phyloP scores from a whole-genome alignment of 2,113 vertebrate species.

The Dascyllus trimaculatus region DNA sequence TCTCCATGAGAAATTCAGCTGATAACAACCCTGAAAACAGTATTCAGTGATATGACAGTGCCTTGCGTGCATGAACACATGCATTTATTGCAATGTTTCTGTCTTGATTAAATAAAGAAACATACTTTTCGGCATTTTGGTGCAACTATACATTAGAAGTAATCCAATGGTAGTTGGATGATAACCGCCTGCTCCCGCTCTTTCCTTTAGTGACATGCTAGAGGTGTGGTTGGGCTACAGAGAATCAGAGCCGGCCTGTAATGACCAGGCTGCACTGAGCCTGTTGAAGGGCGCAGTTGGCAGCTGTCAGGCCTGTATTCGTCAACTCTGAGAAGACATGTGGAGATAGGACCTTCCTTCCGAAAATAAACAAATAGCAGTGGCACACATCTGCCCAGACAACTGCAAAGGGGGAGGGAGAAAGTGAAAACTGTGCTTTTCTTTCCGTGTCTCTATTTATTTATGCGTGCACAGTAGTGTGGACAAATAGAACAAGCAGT shows the following conservation, averaged over 20 bases:
- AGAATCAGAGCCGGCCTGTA: slow-evolving; percentile 1
- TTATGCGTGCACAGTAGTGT: slow-evolving; percentile 18
- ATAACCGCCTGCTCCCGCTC: not conserved
- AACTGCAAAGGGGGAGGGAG: slow-evolving; percentile 27
- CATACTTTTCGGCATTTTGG: not conserved
- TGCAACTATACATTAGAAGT: not conserved
- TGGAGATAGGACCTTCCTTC: slow-evolving; percentile 73
- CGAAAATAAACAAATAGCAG: slow-evolving; percentile 80
- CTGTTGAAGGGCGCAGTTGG: slow-evolving; percentile 78
- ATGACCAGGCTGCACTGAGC: slow-evolving; percentile 30
- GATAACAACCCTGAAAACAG: slow-evolving; percentile 20
- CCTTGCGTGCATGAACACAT: not conserved
- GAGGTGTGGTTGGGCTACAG: slow-evolving; percentile 38
- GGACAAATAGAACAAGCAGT: not conserved
- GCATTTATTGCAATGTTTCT: not conserved
- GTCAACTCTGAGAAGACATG: slow-evolving; percentile 75
- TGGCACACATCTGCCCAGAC: slow-evolving; percentile 66
- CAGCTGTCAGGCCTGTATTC: slow-evolving; percentile 80
- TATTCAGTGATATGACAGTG: not conserved
- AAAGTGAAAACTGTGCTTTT: slow-evolving; percentile 44
- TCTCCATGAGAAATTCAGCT: slow-evolving; percentile 26
- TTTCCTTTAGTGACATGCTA: slow-evolving; percentile 16
- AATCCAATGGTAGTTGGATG: not conserved
- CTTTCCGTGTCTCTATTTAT: slow-evolving; percentile 26
- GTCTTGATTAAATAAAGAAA: not conserved